Conservation (phyloP, 2,888 invertebrate species). For the Drosophila mimica region DNA sequence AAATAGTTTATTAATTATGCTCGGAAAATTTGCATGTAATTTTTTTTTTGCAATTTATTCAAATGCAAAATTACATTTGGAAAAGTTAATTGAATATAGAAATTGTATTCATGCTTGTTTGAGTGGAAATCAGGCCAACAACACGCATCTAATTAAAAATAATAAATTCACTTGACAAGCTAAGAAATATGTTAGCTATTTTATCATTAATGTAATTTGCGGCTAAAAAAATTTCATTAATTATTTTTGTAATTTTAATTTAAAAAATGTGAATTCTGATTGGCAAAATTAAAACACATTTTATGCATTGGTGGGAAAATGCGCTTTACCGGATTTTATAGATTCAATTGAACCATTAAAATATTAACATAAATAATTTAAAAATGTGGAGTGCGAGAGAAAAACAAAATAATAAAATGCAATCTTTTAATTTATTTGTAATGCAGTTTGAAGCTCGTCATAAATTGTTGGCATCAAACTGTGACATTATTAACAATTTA, state of each 20-base stretch:
- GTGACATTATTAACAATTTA: constrained; percentile 74
- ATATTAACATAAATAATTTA: constrained; percentile 74
- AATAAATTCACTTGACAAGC: constrained; percentile 8
- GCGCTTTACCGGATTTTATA: constrained; percentile 21
- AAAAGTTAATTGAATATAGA: constrained; percentile 64
- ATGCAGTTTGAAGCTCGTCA: constrained; percentile 67
- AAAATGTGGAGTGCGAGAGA: constrained; percentile 42
- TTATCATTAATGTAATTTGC: background rate
- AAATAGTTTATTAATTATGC: constrained; percentile 65
- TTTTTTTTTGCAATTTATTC: constrained; percentile 35
- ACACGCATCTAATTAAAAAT: constrained; percentile 13
- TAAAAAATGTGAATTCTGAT: background rate
- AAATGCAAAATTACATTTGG: constrained; percentile 51
- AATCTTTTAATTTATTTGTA: constrained; percentile 14
- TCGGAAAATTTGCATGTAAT: constrained; percentile 44
- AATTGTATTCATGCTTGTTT: constrained; percentile 43
- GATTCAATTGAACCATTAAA: constrained; percentile 57
- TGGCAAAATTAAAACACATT: background rate
- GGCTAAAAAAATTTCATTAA: background rate
- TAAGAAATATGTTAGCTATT: constrained; percentile 16
- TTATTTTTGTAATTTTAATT: background rate
- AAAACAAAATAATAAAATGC: constrained; percentile 24
- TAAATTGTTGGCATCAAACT: constrained; percentile 64
- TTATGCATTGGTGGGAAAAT: background rate
- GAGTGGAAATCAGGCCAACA: constrained; percentile 33